Evolutionary conservation across 2,888 invertebrate genomes (phyloP), one percentile per base, ranked within the genome.

Genomic region (Ophion costatus): DNA sequence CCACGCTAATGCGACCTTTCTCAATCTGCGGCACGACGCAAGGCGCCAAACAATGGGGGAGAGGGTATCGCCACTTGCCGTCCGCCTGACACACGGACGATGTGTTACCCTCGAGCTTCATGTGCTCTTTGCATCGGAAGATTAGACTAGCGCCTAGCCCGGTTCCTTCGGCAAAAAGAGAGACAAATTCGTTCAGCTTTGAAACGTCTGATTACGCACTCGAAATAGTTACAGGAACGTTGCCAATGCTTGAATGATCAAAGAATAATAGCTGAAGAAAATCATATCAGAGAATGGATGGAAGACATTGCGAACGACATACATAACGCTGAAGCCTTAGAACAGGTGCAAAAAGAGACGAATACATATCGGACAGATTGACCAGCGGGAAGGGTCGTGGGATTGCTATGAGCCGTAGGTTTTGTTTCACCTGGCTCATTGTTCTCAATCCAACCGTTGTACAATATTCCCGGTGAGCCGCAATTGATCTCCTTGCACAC

Each of bases 401-500:
- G 42, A 79, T 78, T 61, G 42, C 63, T 67, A 45, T 61, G 69
- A 76, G 66, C 38, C 33, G 69, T 24, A 11, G 67, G 61, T 64
- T 45, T 69, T 64, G 22, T 86, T 86, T 88, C 87, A 94, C 93
- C 93, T 51, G 96, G 96, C 89, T 98, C 98, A 83, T 97, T 97
- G 92, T 98, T 98, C 94, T 98, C 98, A 90, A 97, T 95, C 97
- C 98, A 99, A 4, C 99, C 99, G 92, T 99, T 99, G 96, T 98
- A 98, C 10, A 99, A 95, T 70, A 97, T 96, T 2, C 98, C 98
- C 0, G 99, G 98, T 90, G 97, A 96, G 0, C 98, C 98, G 94
- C 99, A 99, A 94, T 99, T 98, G 91, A 99, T 99, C 95, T 99
- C 99, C 96, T 98, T 98, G 94, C 99, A 99, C 88, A 95, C 94